Evolutionary conservation across 2,113 vertebrate species (phyloP), one percentile per base, ranked within the genome.

Genomic region (Rhombomys opimus): DNA sequence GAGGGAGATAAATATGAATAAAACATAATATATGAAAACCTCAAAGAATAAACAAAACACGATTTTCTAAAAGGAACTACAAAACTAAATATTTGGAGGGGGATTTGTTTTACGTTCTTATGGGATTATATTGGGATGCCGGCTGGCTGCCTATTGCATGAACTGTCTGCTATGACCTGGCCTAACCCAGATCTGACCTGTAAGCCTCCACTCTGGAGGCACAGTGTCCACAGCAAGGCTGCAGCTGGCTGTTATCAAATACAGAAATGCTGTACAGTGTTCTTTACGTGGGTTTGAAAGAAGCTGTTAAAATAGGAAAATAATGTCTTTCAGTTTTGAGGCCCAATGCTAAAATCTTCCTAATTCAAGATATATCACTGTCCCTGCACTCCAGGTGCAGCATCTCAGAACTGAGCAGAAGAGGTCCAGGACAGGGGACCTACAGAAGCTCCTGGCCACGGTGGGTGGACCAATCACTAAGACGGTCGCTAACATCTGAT

Each of bases 311-410:
- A 46, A 25, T 57, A 52, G 30, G 22, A 2, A 30, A 25, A 30
- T 38, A 17, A 11, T 25, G 32, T 52, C 72, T 57, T 86, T 86
- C 57, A 59, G 67, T 75, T 38, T n/a, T 52, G 80, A 85, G 2
- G 3, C n/a, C 22, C 32, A 30, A 22, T 46, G 23, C 35, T 35
- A 54, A 52, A 27, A 50, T 14, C 9, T 61, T 27, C 93, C 65
- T 67, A 38, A 23, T 32, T 54, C 67, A 41, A 68, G 59, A 7
- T 1, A 27, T 70, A 5, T 54, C 8, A 70, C 57, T 7, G 1
- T 22, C 38, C 0, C 0, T 2, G 7, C 11, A 9, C 1, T 46
- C 2, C 2, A 10, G 35, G 23, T 30, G 9, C 3, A 20, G 25
- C 35, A 30, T n/a, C 59, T n/a, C 12, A 12, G 23, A 65, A 23